Evolutionary conservation across 2,113 vertebrate species (phyloP).

Genomic region (Mionectes macconnelli): DNA sequence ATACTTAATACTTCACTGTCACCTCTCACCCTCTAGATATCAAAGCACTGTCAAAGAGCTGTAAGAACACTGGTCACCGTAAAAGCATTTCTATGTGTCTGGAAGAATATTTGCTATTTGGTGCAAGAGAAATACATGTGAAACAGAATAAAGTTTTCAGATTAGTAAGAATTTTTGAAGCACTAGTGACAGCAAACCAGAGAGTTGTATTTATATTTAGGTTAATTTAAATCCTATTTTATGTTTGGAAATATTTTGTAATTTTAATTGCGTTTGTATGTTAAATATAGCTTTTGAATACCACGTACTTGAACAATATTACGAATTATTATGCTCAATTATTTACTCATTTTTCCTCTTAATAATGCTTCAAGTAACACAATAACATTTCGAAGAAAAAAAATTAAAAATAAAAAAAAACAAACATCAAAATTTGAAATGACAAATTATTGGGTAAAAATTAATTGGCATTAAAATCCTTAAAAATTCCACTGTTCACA

Average conservation of each 20-base stretch:
- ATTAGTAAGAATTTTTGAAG: not conserved
- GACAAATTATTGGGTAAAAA: not conserved
- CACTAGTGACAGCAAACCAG: not conserved
- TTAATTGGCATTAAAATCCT: not conserved
- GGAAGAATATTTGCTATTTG: not conserved
- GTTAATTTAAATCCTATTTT: not conserved
- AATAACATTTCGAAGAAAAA: not conserved
- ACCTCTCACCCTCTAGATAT: not conserved
- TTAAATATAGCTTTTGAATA: not conserved
- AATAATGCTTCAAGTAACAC: not conserved
- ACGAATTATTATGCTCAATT: not conserved
- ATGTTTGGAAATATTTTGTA: not conserved
- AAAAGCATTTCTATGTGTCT: not conserved
- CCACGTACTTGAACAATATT: not conserved
- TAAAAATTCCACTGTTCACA: not conserved
- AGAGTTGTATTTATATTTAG: not conserved
- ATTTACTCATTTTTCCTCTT: not conserved
- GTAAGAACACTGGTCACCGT: not conserved
- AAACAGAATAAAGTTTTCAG: not conserved
- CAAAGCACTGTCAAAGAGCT: not conserved
- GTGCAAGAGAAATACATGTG: not conserved
- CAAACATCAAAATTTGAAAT: not conserved
- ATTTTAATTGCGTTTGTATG: not conserved
- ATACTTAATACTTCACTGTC: not conserved
- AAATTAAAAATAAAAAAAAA: not conserved